Base-by-base conservation (phyloP, 2,888 invertebrate species). In the Coleophora flavipennella region DNA sequence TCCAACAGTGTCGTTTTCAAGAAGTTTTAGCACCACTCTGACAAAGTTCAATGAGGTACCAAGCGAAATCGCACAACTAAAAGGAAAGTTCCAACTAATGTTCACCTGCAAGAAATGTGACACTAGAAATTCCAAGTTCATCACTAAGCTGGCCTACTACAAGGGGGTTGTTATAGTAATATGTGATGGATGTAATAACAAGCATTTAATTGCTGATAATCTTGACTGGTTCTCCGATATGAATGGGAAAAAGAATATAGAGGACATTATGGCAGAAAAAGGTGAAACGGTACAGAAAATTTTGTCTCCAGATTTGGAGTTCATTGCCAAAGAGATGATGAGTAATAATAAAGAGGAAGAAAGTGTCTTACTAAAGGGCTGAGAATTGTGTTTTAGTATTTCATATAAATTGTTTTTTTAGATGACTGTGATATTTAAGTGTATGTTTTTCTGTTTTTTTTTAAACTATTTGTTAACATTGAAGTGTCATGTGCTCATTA, bases 201-300 rank as follows among this genome's bases (percentile, higher is more conserved):
- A 94, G 67, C 99, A 99, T 76, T 84, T 99, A 14, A 97, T 99
- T 50, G 98, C 98, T 0, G 98, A 99, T 67, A 97, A 99, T 74
- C 85, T 99, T 1, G 93, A 93, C 48, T 99, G 98, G 98, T 99
- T 98, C 67, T 85, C 90, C 0, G 92, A 95, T 62, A 79, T 92
- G 60, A 81, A 90, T 57, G 90, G 90, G 1, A 91, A 89, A 58
- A 88, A 87, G 47, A 98, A 98, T 62, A 94, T 99, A 53, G 97
- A 98, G 83, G 92, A 94, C 48, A 93, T 97, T 28, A 83, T 98
- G 67, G 91, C 90, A 12, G 90, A 90, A 41, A 96, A 94, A 62
- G 97, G 97, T 1, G 97, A 98, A 81, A 85, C 78, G 4, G 94
- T 97, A 29, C 80, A 73, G 31, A 90, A 73, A 71, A 84, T 84